Evolutionary conservation across 2,113 vertebrate species (phyloP).

Genomic region (Reinhardtius hippoglossoides): DNA sequence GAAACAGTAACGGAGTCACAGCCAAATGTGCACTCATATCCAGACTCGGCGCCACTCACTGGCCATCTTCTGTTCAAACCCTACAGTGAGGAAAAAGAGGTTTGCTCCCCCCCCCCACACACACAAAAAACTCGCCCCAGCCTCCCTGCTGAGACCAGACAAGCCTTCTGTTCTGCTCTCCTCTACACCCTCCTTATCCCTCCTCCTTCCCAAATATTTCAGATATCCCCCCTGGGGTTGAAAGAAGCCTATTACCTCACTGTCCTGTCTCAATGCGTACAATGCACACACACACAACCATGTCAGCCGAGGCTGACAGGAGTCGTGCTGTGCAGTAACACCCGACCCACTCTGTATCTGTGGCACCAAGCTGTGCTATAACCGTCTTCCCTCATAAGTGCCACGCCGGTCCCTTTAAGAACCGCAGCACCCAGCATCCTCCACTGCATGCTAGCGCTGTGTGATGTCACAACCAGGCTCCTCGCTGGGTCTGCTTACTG

Average conservation of each 20-base stretch:
- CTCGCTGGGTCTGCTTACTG: conserved; percentile 58
- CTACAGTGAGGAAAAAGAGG: conserved; percentile 34
- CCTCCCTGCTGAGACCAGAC: conserved; percentile 74
- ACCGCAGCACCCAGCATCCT: conserved; percentile 74
- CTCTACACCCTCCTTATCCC: conserved; percentile 26
- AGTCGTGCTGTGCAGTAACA: conserved; percentile 71
- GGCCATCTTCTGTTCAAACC: conserved; percentile 19
- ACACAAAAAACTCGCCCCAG: conserved; percentile 14
- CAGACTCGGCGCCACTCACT: not conserved
- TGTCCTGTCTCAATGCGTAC: conserved; percentile 60
- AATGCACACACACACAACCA: conserved; percentile 36
- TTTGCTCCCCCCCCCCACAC: conserved; percentile 5
- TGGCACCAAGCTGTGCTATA: conserved; percentile 73
- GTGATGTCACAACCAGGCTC: conserved; percentile 73
- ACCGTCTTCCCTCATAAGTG: conserved; percentile 47
- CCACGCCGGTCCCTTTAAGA: conserved; percentile 76
- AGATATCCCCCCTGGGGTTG: conserved; percentile 49
- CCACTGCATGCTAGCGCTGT: conserved; percentile 58
- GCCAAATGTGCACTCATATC: not conserved
- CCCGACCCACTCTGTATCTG: conserved; percentile 56
- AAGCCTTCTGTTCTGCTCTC: conserved; percentile 62
- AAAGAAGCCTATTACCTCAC: conserved; percentile 73
- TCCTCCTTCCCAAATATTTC: conserved; percentile 52
- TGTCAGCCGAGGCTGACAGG: conserved; percentile 65
- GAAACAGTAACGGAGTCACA: not conserved